phyloP scores from a whole-genome alignment of 2,113 vertebrate species.

The Ranitomeya variabilis region DNA sequence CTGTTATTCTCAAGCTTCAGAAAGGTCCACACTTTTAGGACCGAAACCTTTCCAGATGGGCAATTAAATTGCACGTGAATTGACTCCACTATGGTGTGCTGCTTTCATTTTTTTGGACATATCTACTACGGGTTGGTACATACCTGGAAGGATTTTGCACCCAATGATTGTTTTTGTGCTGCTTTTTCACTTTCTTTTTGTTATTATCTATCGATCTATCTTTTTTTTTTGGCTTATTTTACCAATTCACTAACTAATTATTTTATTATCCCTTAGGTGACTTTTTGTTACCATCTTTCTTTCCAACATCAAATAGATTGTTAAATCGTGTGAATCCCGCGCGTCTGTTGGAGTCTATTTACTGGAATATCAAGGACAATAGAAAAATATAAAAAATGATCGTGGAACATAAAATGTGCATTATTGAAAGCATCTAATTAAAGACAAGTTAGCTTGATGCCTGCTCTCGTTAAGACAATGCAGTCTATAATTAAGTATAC shows the following conservation, averaged over 20 bases:
- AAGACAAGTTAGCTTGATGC: conserved; percentile 58
- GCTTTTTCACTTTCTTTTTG: too few relatives aligned
- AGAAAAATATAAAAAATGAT: conserved; percentile 50
- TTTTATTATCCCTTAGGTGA: not conserved
- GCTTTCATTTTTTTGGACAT: too few relatives aligned
- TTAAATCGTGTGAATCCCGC: not conserved
- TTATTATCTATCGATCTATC: too few relatives aligned
- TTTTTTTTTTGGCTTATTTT: not conserved
- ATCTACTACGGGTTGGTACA: too few relatives aligned
- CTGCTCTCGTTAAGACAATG: conserved; percentile 56
- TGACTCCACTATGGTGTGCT: too few relatives aligned
- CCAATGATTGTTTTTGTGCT: too few relatives aligned
- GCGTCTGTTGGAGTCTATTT: conserved; percentile 27
- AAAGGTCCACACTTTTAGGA: too few relatives aligned
- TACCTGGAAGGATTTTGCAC: too few relatives aligned
- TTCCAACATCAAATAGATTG: not conserved
- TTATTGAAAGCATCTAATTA: conserved; percentile 59
- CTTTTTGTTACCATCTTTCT: not conserved
- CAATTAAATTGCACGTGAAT: too few relatives aligned
- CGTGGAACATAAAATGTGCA: conserved; percentile 50
- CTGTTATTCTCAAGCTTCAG: too few relatives aligned
- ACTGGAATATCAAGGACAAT: conserved; percentile 46
- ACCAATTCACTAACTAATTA: not conserved
- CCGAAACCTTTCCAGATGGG: too few relatives aligned
- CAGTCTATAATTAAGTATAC: conserved; percentile 57